Conservation (phyloP, 2,113 vertebrate genomes). For the Recurvirostra avosetta region DNA sequence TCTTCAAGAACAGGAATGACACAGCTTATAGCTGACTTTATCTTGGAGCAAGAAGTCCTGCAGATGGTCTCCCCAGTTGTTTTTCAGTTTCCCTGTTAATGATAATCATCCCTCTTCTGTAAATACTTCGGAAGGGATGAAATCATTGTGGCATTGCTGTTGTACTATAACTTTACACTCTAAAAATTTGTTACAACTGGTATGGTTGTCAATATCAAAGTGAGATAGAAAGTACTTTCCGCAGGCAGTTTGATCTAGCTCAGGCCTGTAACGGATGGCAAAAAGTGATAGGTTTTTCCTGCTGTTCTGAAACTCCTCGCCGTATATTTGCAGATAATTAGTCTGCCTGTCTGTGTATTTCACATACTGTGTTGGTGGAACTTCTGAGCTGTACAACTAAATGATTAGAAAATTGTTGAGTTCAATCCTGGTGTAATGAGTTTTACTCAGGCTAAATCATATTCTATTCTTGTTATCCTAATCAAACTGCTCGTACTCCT, state of each 20-base stretch:
- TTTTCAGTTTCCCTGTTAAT: neutral
- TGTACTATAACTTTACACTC: neutral
- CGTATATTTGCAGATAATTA: slow-evolving; percentile 34
- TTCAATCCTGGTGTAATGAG: neutral
- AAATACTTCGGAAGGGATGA: neutral
- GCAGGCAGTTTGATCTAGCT: neutral
- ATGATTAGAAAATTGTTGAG: neutral
- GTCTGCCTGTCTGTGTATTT: neutral
- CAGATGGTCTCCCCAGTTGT: neutral
- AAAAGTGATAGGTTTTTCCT: neutral
- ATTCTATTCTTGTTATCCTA: neutral
- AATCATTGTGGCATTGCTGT: neutral
- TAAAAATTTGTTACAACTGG: neutral
- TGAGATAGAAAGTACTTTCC: neutral
- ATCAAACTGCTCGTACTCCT: neutral
- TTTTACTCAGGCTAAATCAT: neutral
- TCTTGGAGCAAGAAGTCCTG: neutral
- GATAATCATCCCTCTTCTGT: neutral
- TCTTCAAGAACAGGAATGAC: neutral
- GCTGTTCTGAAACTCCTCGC: neutral
- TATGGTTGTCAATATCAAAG: neutral
- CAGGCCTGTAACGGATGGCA: neutral
- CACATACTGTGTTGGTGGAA: neutral
- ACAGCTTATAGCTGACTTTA: neutral
- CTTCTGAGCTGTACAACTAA: neutral